A percentile compares a stretch with the other conserved stretches of the same genome.
Conservation (phyloP, 2,797 vertebrate genomes). For the Anisognathus igniventris region DNA sequence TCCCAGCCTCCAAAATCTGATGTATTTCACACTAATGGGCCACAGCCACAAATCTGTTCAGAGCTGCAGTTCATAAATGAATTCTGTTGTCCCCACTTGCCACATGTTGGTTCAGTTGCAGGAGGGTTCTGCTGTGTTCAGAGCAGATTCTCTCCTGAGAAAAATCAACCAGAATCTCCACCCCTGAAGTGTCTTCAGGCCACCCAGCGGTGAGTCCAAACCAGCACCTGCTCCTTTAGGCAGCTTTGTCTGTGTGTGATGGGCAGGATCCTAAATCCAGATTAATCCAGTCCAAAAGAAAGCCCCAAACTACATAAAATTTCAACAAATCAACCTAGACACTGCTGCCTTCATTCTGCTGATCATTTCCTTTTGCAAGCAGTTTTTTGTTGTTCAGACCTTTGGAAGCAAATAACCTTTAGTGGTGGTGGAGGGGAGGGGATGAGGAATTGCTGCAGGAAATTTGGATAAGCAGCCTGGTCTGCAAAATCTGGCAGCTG, state of each 20-base stretch:
- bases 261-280: neutral
- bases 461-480: neutral
- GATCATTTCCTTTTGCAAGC: neutral
- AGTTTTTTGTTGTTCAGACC: neutral
- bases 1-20: neutral
- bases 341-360: neutral
- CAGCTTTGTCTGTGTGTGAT: neutral
- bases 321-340: neutral
- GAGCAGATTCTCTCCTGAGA: neutral
- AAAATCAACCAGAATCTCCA: neutral
- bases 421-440: neutral
- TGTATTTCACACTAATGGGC: neutral
- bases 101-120: neutral
- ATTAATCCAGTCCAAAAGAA: neutral
- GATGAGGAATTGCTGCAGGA: neutral
- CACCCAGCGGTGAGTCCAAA: neutral
- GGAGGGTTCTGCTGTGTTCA: neutral
- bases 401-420: neutral
- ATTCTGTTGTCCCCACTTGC: neutral
- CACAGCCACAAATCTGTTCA: accelerated
- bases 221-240: neutral
- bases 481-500: neutral
- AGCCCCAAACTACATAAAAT: neutral
- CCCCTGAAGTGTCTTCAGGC: no score
- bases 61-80: neutral